Evolutionary conservation across 2,113 vertebrate species (phyloP).

Genomic region (Ifrita kowaldi): DNA sequence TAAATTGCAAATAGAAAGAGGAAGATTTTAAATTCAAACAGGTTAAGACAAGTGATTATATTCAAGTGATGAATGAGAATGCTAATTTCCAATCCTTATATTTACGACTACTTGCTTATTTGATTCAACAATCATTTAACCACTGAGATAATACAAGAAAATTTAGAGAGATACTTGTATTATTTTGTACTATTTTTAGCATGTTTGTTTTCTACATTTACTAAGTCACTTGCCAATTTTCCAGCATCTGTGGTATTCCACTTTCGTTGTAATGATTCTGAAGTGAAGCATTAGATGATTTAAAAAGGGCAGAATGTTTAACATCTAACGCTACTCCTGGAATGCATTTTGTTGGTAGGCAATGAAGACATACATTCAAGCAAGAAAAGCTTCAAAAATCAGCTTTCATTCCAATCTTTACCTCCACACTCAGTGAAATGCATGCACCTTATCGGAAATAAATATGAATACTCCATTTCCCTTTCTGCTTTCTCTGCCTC

Average conservation of each 20-base stretch:
- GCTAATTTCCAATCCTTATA: neutral
- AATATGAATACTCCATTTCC: neutral
- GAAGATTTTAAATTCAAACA: neutral
- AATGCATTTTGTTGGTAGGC: neutral
- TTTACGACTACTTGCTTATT: neutral
- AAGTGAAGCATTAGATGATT: neutral
- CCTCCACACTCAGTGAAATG: neutral
- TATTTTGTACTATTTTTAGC: neutral
- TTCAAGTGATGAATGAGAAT: neutral
- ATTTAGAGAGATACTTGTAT: neutral
- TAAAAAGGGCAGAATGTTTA: neutral
- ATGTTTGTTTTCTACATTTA: neutral
- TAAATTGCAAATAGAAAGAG: neutral
- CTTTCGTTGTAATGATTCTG: neutral
- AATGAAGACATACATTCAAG: neutral
- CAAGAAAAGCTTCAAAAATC: neutral
- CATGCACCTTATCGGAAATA: neutral
- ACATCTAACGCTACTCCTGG: neutral
- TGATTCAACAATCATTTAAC: neutral
- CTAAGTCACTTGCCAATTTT: neutral
- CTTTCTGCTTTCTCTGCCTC: neutral
- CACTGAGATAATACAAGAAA: neutral
- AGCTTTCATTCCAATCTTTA: neutral
- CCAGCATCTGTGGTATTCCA: neutral
- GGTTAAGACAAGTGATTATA: neutral